Evolutionary conservation across 2,797 vertebrate species (phyloP).

Genomic region (Hipposideros larvatus): DNA sequence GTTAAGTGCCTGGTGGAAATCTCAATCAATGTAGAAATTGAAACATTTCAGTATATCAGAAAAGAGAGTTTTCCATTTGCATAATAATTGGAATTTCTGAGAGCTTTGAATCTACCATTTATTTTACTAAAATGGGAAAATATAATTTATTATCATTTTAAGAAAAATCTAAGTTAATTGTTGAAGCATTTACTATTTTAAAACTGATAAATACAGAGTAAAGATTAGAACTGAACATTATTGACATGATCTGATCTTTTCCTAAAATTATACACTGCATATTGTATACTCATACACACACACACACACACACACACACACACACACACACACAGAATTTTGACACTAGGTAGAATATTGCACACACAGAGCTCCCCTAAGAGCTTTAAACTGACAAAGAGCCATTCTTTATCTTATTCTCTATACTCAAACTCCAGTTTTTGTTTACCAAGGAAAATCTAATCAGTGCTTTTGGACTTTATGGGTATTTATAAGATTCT

Average conservation of each 20-base stretch:
- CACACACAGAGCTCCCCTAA: not conserved
- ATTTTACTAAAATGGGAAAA: not conserved
- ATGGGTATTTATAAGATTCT: constrained; percentile 3
- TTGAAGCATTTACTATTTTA: not conserved
- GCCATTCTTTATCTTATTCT: not conserved
- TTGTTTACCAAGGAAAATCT: constrained; percentile 48
- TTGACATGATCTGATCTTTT: not conserved
- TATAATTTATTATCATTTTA: constrained; percentile 3
- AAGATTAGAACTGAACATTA: not conserved
- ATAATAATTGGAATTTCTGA: not conserved
- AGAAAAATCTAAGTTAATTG: not conserved
- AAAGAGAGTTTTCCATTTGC: not conserved
- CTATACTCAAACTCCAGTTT: not conserved
- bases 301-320: not conserved
- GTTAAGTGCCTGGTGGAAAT: not conserved
- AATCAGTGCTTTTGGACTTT: constrained; percentile 29
- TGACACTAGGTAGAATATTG: not conserved
- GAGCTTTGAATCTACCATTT: not conserved
- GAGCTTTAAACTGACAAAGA: not conserved
- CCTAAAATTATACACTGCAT: not conserved
- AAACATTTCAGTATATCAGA: not conserved
- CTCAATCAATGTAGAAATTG: not conserved
- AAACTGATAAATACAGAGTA: not conserved
- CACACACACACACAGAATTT: not conserved
- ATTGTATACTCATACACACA: not conserved